phyloP scores from a whole-genome alignment of 2,113 vertebrate genomes.

The Amblyopsis rosae region DNA sequence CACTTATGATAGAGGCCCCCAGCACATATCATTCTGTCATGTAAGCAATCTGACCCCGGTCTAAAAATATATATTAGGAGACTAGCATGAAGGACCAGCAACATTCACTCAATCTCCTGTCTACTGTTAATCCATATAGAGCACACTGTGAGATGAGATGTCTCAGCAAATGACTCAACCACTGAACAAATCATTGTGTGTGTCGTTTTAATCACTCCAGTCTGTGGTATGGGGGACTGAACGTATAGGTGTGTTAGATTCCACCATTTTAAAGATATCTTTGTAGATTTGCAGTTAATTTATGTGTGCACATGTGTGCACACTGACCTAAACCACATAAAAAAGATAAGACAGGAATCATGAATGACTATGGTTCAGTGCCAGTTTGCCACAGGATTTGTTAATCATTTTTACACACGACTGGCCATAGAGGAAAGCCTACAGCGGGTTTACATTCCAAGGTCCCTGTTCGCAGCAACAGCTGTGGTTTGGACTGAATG shows the following conservation, averaged over 20 bases:
- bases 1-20: constrained; percentile 21
- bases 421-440: background rate
- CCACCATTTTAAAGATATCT: no score
- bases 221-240: constrained; percentile 14
- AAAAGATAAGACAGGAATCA: constrained; percentile 53
- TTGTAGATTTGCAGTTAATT: no score
- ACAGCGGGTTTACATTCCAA: background rate
- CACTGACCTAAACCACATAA: constrained; percentile 13
- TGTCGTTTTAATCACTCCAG: constrained; percentile 20
- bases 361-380: constrained; percentile 59
- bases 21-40: constrained; percentile 26
- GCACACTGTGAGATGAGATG: constrained; percentile 32
- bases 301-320: constrained; percentile 47
- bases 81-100: constrained; percentile 16
- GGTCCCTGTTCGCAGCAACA: background rate
- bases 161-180: constrained; percentile 54
- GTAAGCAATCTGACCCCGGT: constrained; percentile 35
- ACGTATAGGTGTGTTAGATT: constrained; percentile 3
- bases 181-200: constrained; percentile 58
- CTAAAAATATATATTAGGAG: constrained; percentile 64
- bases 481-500: background rate
- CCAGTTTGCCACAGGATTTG: constrained; percentile 18
- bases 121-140: constrained; percentile 52
- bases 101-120: constrained; percentile 26
- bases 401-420: constrained; percentile 36